A percentile compares a stretch with the other conserved stretches of the same genome.
These are phyloP conservation scores for Sepiola atlantica DNA, from an alignment of 2,888 invertebrate genomes.

Conservation along the genomic window DNA sequence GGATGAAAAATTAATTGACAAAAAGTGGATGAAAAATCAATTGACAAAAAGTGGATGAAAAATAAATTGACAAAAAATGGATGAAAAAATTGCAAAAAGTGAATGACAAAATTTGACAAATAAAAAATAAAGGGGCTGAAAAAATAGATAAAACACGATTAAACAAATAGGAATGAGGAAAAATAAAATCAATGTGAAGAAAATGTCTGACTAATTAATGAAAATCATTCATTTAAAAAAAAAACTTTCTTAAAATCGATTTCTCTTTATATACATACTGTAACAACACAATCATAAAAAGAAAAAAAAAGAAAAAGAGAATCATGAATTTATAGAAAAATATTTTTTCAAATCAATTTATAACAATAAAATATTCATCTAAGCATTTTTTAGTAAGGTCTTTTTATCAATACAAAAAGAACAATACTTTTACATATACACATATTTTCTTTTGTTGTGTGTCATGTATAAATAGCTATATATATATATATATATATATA, in stretches of 20 bases:
- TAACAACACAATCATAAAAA: not conserved
- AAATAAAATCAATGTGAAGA: not conserved
- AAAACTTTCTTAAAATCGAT: not conserved
- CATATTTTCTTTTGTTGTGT: not conserved
- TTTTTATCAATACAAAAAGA: not conserved
- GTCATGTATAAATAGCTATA: not conserved
- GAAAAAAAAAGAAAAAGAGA: not conserved
- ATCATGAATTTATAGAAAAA: conserved; percentile 32
- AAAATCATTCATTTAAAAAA: not conserved
- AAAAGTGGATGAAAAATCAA: too few relatives aligned
- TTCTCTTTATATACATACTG: not conserved
- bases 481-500: not conserved
- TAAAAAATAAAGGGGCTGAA: too few relatives aligned
- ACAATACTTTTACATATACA: not conserved
- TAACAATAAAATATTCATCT: conserved; percentile 15
- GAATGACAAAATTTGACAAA: too few relatives aligned
- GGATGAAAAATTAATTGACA: too few relatives aligned
- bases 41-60: not conserved
- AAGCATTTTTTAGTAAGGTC: not conserved
- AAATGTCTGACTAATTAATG: not conserved
- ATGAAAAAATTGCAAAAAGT: not conserved
- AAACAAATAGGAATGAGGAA: too few relatives aligned
- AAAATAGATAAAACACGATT: too few relatives aligned
- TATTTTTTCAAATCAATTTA: conserved; percentile 4
- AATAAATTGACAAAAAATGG: not conserved